phyloP scores from a whole-genome alignment of 2,888 invertebrate genomes.

The Boloria selene region DNA sequence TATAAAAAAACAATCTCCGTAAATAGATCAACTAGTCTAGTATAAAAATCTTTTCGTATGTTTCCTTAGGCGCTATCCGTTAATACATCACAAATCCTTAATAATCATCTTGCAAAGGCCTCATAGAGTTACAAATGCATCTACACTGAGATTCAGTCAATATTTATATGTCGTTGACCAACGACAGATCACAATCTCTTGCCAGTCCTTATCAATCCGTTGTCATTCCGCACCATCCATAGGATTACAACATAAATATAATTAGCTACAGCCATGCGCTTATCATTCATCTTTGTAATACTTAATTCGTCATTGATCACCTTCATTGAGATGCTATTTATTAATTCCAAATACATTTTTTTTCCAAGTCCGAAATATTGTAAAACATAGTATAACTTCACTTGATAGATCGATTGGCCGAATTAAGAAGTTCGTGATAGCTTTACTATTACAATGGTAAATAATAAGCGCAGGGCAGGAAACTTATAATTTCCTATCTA shows the following conservation, averaged over 20 bases:
- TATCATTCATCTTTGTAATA: neutral
- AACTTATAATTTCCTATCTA: constrained; percentile 81
- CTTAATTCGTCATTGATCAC: neutral
- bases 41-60: constrained; percentile 83
- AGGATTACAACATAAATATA: constrained; percentile 81
- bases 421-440: neutral
- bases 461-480: constrained; percentile 50
- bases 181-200: constrained; percentile 83
- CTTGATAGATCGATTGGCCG: neutral
- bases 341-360: too few species aligned
- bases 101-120: constrained; percentile 82
- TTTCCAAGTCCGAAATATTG: neutral
- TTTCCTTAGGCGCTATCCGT: constrained; percentile 83
- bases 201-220: constrained; percentile 76
- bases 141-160: constrained; percentile 83
- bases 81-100: constrained; percentile 83
- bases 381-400: neutral
- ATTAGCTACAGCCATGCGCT: constrained; percentile 63
- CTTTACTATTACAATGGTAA: neutral
- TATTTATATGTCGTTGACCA: constrained; percentile 83
- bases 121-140: constrained; percentile 83
- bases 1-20: constrained; percentile 83
- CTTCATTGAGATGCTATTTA: too few species aligned
- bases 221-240: constrained; percentile 77
- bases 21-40: constrained; percentile 83